Evolutionary conservation across 2,797 vertebrate genomes (phyloP), one percentile per base, ranked within the genome.

Genomic region (Glyptemys insculpta): DNA sequence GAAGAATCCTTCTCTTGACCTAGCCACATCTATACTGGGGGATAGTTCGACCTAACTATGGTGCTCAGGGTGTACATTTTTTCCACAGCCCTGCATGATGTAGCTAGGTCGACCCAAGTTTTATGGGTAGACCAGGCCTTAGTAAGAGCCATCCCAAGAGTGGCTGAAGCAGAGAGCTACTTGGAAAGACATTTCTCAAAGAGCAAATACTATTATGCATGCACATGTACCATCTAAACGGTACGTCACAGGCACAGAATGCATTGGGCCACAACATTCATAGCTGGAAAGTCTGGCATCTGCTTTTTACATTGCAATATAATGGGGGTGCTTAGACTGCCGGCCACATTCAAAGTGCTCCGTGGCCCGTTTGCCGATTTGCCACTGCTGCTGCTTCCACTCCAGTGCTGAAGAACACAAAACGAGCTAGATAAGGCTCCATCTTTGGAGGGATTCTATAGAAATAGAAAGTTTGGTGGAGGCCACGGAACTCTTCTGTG

Each of bases 161-260:
- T 23, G 50, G 50, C 81, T 62, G 83, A 90, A 94, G 90, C 87
- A 95, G 80, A 94, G 94, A 95, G 94, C 82, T 92, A 81, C 81
- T 83, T 85, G 84, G 92, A 53, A 86, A 96, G 81, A 37, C 56
- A 89, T 79, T 93, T 93, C 84, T 88, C 94, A 85, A 91, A 97
- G 74, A 96, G 81, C 92, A 93, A 76, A 47, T 29, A 21, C 72
- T 25, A 37, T 37, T 41, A 23, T 21, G n/a, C 92, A 89, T 49
- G 81, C 85, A 93, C 79, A 72, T 49, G 44, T 11, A 18, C 27
- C 44, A 29, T 15, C 44, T 31, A 31, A 89, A 92, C 88, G 62
- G 65, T 93, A 92, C 91, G 94, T 92, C 85, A 54, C 81, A 89
- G 91, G 68, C 84, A 83, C 81, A 78, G 12, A 90, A 72, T 15